Base-by-base conservation (phyloP, 2,797 vertebrate species). In the Phataginus tricuspis region DNA sequence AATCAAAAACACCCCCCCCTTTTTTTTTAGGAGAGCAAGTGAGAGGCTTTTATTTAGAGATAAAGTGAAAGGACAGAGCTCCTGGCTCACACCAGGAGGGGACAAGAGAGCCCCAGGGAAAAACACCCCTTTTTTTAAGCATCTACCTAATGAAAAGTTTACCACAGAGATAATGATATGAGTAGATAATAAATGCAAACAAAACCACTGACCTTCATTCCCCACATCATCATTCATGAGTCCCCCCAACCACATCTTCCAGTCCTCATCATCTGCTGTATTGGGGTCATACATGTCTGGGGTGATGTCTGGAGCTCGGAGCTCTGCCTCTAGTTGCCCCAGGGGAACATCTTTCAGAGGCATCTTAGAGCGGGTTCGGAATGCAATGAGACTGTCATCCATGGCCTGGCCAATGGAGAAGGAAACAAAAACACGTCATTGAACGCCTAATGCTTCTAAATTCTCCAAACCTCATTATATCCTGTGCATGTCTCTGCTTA, bases 251-350 rank as follows among this genome's bases (percentile, higher is more conserved):
- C 99, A 99, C 42, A 98, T 97, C 2, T 99, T 99, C 99, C 99
- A 99, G 11, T 99, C 99, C 6, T 99, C 99, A 29, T 99, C 99
- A 27, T 99, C 99, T 2, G 98, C 99, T 16, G 99, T 98, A 11
- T 98, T 98, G 63, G 98, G 97, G 63, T 99, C 99, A 0, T 99
- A 99, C 99, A 99, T 99, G 96, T 99, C 99, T 0, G 99, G 99
- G 0, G 99, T 99, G 97, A 99, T 99, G 66, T 99, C 99, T 0
- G 99, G 99, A 5, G 99, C 99, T 19, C 97, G 98, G 7, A 99
- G 99, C 98, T 99, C 99, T 0, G 99, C 99, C 98, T 99, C 99
- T 96, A 99, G 98, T 92, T 99, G 99, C 31, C 99, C 99, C 25
- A 99, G 98, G 3, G 99, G 99, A 0, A 99, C 98, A 27, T 99